Percentiles rank a stretch among this genome's conserved stretches.
These are phyloP conservation scores for Petrolisthes manimaculis DNA, from an alignment of 2,888 invertebrate species.

Conservation along the genomic window DNA sequence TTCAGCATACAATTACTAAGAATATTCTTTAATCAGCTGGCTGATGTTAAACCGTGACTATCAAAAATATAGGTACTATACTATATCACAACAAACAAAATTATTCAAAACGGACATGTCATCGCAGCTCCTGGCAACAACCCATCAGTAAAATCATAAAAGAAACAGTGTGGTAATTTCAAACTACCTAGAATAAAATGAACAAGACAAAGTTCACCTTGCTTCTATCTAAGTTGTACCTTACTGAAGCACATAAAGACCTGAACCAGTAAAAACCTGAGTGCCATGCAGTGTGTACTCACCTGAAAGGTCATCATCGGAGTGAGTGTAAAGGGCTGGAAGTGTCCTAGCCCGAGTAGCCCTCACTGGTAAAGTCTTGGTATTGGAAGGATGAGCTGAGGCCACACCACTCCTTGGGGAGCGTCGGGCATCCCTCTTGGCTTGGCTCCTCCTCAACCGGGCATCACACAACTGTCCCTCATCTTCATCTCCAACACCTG, in stretches of 20 bases:
- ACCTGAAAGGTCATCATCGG: constrained; percentile 53
- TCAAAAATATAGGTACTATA: background rate
- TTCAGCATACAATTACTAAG: too few species aligned
- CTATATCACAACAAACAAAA: background rate
- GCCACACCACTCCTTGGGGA: constrained; percentile 24
- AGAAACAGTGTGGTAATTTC: background rate
- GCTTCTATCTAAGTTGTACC: background rate
- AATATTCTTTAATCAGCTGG: too few species aligned
- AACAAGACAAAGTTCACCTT: background rate
- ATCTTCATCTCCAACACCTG: background rate
- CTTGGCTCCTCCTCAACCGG: constrained; percentile 17
- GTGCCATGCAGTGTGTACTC: background rate
- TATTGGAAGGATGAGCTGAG: constrained; percentile 12
- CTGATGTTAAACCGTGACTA: background rate
- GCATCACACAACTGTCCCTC: constrained; percentile 27
- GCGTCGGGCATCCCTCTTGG: constrained; percentile 45
- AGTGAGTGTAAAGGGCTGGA: constrained; percentile 39
- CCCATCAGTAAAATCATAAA: background rate
- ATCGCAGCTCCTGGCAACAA: background rate
- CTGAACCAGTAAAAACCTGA: background rate
- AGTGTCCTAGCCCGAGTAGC: constrained; percentile 47
- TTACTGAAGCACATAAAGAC: background rate
- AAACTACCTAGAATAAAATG: background rate
- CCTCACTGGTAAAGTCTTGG: constrained; percentile 53
- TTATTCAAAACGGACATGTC: background rate